Conservation (phyloP, 2,797 vertebrate genomes). For the Lepilemur septentrionalis region DNA sequence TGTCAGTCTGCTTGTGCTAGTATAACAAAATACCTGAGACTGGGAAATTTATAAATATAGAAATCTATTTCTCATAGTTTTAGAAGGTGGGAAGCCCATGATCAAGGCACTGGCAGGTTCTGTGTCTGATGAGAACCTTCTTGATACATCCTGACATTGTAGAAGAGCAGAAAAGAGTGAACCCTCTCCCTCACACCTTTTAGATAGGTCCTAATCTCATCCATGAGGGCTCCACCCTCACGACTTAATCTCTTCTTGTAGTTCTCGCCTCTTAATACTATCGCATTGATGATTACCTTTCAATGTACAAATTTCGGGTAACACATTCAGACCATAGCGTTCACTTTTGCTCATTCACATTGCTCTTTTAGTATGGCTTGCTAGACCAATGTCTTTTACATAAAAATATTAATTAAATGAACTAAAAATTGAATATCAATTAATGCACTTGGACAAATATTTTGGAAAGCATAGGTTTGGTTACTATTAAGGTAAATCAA, state of each 20-base stretch:
- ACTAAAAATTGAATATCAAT: neutral
- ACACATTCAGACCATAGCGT: neutral
- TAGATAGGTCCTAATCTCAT: neutral
- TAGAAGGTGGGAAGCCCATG: neutral
- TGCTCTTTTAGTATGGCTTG: neutral
- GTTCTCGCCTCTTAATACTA: neutral
- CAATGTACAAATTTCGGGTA: neutral
- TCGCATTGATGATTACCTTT: neutral
- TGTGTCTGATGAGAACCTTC: neutral
- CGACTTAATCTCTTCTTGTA: neutral
- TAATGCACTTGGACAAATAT: neutral
- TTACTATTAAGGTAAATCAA: neutral
- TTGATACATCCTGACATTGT: neutral
- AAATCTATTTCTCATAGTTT: neutral
- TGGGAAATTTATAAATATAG: neutral
- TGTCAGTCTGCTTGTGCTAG: neutral
- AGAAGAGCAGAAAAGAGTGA: neutral
- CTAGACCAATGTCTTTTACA: neutral
- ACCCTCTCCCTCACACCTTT: fast-evolving
- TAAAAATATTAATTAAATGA: neutral
- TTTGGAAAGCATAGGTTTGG: neutral
- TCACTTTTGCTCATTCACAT: neutral
- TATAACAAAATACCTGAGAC: neutral
- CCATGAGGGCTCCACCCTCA: neutral
- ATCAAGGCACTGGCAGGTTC: neutral